These are phyloP conservation scores for Melierax canorus DNA, from an alignment of 2,113 vertebrate genomes.

Conservation along the genomic window DNA sequence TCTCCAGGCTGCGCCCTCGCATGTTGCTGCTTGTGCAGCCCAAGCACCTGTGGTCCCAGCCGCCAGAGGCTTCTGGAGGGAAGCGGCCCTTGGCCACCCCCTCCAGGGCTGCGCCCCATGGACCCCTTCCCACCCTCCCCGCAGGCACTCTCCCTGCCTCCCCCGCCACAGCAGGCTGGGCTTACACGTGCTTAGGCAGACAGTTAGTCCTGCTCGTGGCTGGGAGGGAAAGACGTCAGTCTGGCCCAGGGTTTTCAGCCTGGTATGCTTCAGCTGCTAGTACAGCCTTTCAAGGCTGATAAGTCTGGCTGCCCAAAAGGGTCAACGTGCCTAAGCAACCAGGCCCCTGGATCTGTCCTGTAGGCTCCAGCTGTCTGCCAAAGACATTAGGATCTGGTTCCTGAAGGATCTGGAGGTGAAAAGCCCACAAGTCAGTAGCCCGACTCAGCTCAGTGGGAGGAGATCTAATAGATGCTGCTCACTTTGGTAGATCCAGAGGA, in stretches of 20 bases:
- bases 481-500: background rate
- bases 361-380: background rate
- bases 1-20: background rate
- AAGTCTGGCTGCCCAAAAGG: fast-evolving
- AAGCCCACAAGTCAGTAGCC: background rate
- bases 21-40: slow-evolving; percentile 2
- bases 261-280: background rate
- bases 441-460: background rate
- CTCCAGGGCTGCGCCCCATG: fast-evolving
- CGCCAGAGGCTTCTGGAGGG: background rate
- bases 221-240: fast-evolving
- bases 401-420: background rate
- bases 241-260: background rate
- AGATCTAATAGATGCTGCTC: background rate
- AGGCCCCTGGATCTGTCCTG: background rate
- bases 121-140: fast-evolving
- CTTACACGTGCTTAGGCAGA: background rate
- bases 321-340: fast-evolving
- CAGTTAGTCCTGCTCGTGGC: background rate
- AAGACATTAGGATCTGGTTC: background rate
- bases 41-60: background rate
- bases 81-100: background rate
- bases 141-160: background rate
- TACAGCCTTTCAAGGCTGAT: background rate
- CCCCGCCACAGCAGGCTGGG: fast-evolving